Percentiles rank a stretch among this genome's conserved stretches.
Conservation (phyloP, 2,888 invertebrate genomes). For the Chrysolina haemoptera region DNA sequence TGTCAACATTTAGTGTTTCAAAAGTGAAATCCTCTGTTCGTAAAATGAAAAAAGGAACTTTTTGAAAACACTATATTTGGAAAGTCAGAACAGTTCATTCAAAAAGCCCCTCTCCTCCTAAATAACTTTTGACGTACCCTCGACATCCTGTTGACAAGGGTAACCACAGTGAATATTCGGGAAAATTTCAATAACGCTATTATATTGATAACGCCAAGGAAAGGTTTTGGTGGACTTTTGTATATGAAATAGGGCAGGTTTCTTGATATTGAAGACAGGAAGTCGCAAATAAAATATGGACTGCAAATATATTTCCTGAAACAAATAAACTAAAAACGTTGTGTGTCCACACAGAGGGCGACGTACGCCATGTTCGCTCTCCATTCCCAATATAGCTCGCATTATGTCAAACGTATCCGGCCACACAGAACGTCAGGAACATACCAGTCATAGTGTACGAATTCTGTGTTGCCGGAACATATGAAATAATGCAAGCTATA, state of each 20-base stretch:
- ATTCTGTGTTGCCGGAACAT: no score
- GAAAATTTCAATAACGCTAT: slow-evolving; percentile 20
- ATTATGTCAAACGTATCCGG: no score
- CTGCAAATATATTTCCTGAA: slow-evolving; percentile 41
- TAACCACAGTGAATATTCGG: slow-evolving; percentile 28
- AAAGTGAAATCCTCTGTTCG: neutral
- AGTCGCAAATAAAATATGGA: slow-evolving; percentile 48
- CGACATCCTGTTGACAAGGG: neutral
- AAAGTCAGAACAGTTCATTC: no score
- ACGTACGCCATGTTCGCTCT: no score
- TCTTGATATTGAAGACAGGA: slow-evolving; percentile 47
- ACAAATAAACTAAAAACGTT: neutral
- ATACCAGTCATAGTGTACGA: no score
- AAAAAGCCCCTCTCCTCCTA: no score
- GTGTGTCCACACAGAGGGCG: no score
- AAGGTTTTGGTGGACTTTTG: neutral
- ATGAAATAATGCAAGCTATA: no score
- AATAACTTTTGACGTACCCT: slow-evolving; percentile 9
- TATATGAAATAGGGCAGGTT: neutral
- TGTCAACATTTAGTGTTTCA: neutral
- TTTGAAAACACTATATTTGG: no score
- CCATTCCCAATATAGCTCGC: no score
- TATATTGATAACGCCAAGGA: slow-evolving; percentile 29
- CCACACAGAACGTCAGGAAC: no score
- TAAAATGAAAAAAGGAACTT: no score